Conservation (phyloP, 2,797 vertebrate genomes). For the Pelochelys cantorii region DNA sequence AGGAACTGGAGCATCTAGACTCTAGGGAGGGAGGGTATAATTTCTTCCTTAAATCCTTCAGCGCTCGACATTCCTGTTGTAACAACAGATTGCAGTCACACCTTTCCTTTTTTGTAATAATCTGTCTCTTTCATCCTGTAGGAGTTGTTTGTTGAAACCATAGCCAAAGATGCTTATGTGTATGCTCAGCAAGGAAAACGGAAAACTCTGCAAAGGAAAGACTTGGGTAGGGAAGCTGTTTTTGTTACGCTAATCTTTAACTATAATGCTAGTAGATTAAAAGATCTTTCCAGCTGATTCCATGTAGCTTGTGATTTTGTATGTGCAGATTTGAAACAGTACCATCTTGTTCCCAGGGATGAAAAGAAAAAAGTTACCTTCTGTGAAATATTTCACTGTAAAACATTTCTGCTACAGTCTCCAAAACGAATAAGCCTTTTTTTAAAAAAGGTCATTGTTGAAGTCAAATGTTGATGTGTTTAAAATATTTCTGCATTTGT, state of each 20-base stretch:
- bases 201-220: conserved; percentile 97
- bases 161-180: conserved; percentile 93
- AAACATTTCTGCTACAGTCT: neutral
- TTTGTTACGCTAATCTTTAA: neutral
- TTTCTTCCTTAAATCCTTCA: neutral
- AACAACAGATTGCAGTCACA: neutral
- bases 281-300: neutral
- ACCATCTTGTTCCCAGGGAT: neutral
- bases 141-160: conserved; percentile 97
- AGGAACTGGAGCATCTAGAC: neutral
- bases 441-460: neutral
- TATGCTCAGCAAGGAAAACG: conserved; percentile 95
- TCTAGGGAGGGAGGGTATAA: neutral
- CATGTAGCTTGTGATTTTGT: accelerated
- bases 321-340: neutral
- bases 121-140: conserved; percentile 59
- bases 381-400: neutral
- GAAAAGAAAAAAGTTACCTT: neutral
- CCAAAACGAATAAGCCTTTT: neutral
- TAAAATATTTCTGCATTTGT: neutral
- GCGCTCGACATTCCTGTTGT: neutral
- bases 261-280: accelerated
- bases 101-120: neutral
- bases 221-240: conserved; percentile 84
- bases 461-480: neutral